These are phyloP conservation scores for Sminthurides aquaticus DNA, from an alignment of 2,888 invertebrate genomes.

Conservation along the genomic window DNA sequence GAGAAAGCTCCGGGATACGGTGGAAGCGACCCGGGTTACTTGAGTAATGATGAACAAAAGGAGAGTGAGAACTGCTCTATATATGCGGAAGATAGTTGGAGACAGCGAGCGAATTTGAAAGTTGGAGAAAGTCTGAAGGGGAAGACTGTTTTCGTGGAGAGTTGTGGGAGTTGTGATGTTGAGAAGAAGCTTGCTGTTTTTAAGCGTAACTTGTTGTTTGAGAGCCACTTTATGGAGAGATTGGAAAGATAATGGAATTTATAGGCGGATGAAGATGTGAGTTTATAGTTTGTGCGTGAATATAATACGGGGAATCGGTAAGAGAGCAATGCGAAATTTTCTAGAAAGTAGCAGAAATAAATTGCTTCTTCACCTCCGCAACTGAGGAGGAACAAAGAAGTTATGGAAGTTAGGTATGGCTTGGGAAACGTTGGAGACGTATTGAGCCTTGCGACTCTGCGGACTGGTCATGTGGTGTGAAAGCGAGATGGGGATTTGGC, in stretches of 20 bases:
- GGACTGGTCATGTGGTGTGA: no score
- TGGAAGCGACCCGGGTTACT: no score
- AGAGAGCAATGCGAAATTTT: no score
- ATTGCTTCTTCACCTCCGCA: no score
- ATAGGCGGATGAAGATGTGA: background rate
- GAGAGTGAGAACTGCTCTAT: background rate
- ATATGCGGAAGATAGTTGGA: background rate
- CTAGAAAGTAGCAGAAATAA: no score
- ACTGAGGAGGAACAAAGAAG: no score
- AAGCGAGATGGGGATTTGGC: no score
- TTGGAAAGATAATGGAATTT: background rate
- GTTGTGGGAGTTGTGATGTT: background rate
- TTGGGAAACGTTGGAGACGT: no score
- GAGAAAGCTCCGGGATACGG: background rate
- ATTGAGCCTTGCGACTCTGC: no score
- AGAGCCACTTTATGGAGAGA: background rate
- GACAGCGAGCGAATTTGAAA: background rate
- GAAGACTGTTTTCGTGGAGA: background rate
- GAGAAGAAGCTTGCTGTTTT: background rate
- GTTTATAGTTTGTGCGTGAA: no score
- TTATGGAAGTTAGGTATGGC: no score
- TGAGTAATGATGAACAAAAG: background rate
- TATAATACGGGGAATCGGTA: no score
- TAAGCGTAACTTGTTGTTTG: background rate
- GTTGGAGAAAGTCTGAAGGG: background rate